Evolutionary conservation across 2,797 vertebrate genomes (phyloP).

Genomic region (Aplochiton taeniatus): DNA sequence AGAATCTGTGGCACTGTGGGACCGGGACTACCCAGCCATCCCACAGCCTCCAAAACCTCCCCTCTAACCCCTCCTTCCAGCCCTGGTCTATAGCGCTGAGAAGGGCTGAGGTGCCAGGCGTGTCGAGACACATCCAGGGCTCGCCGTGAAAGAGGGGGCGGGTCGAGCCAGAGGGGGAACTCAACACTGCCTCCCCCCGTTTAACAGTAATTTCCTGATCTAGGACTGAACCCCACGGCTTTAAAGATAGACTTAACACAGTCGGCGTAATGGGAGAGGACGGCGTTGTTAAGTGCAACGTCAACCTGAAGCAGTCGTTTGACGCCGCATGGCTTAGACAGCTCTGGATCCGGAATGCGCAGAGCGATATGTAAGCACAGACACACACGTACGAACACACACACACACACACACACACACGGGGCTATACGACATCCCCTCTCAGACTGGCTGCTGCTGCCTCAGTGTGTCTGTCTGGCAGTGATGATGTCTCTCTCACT

Average conservation of each 20-base stretch:
- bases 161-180: too few species aligned
- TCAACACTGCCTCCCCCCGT: slow-evolving; percentile 42
- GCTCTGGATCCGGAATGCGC: too few species aligned
- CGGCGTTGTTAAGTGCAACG: too few species aligned
- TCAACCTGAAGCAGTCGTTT: too few species aligned
- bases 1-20: slow-evolving; percentile 26
- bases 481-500: slow-evolving; percentile 22
- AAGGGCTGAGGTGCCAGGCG: slow-evolving; percentile 10
- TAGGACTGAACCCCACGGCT: neutral
- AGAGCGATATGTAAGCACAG: too few species aligned
- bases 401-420: too few species aligned
- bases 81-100: neutral
- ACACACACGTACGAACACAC: too few species aligned
- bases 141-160: too few species aligned
- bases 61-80: neutral
- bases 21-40: slow-evolving; percentile 3
- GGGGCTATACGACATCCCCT: too few species aligned
- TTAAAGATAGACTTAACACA: too few species aligned
- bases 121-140: slow-evolving; percentile 44
- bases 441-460: neutral
- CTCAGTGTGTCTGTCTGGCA: slow-evolving; percentile 5
- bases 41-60: neutral
- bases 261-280: too few species aligned
- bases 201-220: neutral
- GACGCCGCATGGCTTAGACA: too few species aligned